Base-by-base conservation (phyloP, 53 echinoderm and acorn worm genomes). In the Astropecten irregularis region DNA sequence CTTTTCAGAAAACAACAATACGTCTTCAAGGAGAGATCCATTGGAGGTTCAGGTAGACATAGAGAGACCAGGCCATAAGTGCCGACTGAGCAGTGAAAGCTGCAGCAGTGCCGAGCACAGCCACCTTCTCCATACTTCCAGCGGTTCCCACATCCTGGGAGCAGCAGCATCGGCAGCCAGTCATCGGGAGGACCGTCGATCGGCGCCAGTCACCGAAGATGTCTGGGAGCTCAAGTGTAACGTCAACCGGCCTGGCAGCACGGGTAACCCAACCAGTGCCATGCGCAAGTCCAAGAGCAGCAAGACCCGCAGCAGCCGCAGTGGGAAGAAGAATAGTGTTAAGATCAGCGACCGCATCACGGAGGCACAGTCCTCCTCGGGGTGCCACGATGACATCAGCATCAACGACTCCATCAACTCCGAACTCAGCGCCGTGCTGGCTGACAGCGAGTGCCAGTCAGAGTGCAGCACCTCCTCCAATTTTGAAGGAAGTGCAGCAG, bases 391-490 rank as follows among this genome's bases (percentile, higher is more conserved):
- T 42, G 61, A 72, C 32, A 61, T 91, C 32, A 95, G 90, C 72
- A 91, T 93, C 52, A 89, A 93, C 57, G 91, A 91, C 22, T 93
- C 93, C 11, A 83, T 96, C 60, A 93, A 96, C 66, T 96, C 96
- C 9, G 96, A 96, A 54, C 79, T 96, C 37, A 96, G 96, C 31
- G 93, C 91, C 0, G 93, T 74, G 16, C 60, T 88, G 8, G 85
- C 90, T 0, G 92, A 92, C 55, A 85, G 81, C 50, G 87, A 91
- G 76, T 92, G 92, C 79, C 84, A 53, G 31, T 83, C 92, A 18
- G 89, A 88, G 73, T 81, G 85, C 40, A 71, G 85, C 37, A 77
- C 82, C 0, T 32, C 85, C 1, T 87, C 88, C 25, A 84, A 82
- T 64, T 32, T 70, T 35, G 81, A 81, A 11, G 70, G 70, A 11